phyloP scores from a whole-genome alignment of 2,797 vertebrate genomes.

The Esox masquinongy region DNA sequence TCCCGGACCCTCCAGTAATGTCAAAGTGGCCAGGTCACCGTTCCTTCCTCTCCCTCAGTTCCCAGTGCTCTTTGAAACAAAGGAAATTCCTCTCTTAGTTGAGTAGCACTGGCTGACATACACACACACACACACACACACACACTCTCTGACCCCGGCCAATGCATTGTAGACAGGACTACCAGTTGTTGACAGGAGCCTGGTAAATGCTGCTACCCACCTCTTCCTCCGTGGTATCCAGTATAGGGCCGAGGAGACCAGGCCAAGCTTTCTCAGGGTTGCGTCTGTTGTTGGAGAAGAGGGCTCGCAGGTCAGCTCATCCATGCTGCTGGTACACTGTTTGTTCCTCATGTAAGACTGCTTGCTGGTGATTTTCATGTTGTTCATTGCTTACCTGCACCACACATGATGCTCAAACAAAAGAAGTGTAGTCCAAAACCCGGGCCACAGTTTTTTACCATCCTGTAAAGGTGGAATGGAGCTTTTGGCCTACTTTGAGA shows the following conservation, averaged over 20 bases:
- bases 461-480: too few species aligned
- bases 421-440: too few species aligned
- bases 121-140: not conserved
- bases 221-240: not conserved
- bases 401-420: too few species aligned
- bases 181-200: not conserved
- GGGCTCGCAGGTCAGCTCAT: too few species aligned
- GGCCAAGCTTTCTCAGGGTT: not conserved
- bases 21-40: not conserved
- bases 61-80: not conserved
- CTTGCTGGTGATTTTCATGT: too few species aligned
- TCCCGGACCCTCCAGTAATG: not conserved
- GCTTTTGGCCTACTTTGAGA: too few species aligned
- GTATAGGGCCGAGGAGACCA: not conserved
- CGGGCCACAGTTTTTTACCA: too few species aligned
- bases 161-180: not conserved
- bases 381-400: too few species aligned
- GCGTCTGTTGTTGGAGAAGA: too few species aligned
- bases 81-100: conserved; percentile 14
- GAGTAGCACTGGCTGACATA: not conserved
- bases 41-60: not conserved
- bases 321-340: too few species aligned
- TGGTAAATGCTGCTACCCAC: not conserved
- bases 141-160: not conserved
- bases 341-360: too few species aligned